These are phyloP conservation scores for Asteroscopus sphinx DNA, from an alignment of 2,888 invertebrate species.

Conservation along the genomic window DNA sequence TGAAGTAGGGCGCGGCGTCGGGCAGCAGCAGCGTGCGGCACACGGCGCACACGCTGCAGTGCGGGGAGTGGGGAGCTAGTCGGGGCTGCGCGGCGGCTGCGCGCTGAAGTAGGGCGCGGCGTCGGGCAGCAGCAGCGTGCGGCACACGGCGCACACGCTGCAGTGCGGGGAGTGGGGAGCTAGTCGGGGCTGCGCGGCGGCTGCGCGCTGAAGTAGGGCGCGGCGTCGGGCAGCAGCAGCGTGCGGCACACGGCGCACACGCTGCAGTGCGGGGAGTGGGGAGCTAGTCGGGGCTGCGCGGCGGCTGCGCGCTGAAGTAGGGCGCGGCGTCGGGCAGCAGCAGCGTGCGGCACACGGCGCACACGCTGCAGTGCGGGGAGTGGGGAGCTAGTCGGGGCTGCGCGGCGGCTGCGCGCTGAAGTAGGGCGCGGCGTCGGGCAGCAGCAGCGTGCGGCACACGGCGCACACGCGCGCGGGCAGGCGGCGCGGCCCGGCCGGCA, in stretches of 20 bases:
- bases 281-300: constrained; percentile 97
- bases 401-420: constrained; percentile 95
- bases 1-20: no score
- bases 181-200: constrained; percentile 89
- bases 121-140: constrained; percentile 95
- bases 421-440: constrained; percentile 96
- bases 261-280: not conserved
- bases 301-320: constrained; percentile 84
- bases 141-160: constrained; percentile 88
- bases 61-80: not conserved
- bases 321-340: no score
- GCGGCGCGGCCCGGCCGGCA: constrained; percentile 95
- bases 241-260: no score
- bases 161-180: constrained; percentile 91
- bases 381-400: constrained; percentile 90
- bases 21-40: no score
- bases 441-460: constrained; percentile 99
- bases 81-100: constrained; percentile 92
- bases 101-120: no score
- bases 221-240: no score
- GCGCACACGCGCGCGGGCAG: constrained; percentile 97
- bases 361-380: no score
- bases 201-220: no score
- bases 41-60: no score
- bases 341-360: constrained; percentile 95